Percentiles rank a stretch among this genome's conserved stretches.
These are phyloP conservation scores for Nemotelus pantherinus DNA, from an alignment of 2,888 invertebrate genomes.

Conservation along the genomic window DNA sequence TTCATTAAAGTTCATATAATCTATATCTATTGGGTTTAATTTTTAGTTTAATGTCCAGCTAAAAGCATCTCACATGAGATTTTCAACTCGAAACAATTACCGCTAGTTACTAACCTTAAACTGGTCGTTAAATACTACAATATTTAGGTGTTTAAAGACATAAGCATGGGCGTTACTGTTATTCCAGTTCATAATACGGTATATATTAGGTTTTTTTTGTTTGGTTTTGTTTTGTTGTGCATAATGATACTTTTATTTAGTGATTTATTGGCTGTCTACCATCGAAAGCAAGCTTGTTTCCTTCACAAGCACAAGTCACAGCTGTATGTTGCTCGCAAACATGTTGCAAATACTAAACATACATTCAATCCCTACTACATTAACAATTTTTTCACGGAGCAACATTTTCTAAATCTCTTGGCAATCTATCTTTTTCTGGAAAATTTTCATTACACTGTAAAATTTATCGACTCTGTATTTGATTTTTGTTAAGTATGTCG, in stretches of 20 bases:
- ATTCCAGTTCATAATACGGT: neutral
- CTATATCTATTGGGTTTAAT: constrained; percentile 12
- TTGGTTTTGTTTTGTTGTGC: neutral
- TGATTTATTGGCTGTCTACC: too few relatives aligned
- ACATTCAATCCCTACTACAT: too few relatives aligned
- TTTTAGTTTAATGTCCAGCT: constrained; percentile 6
- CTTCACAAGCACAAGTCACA: too few relatives aligned
- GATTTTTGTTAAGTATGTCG: neutral
- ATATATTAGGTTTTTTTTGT: neutral
- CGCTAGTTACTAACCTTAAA: constrained; percentile 48
- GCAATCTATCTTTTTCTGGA: too few relatives aligned
- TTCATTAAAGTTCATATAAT: constrained; percentile 14
- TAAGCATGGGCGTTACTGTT: constrained; percentile 24
- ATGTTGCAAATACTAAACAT: too few relatives aligned
- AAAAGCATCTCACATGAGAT: neutral
- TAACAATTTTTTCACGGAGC: too few relatives aligned
- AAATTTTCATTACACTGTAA: too few relatives aligned
- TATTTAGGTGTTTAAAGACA: constrained; percentile 34
- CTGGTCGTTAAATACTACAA: constrained; percentile 19
- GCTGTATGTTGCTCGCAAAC: too few relatives aligned
- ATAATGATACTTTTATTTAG: neutral
- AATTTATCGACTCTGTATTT: too few relatives aligned
- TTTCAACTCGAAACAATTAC: constrained; percentile 21
- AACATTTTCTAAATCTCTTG: too few relatives aligned
- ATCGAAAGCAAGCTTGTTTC: too few relatives aligned